Evolutionary conservation across 2,797 vertebrate genomes (phyloP), one percentile per base, ranked within the genome.

Genomic region (Leptoclinus maculatus): DNA sequence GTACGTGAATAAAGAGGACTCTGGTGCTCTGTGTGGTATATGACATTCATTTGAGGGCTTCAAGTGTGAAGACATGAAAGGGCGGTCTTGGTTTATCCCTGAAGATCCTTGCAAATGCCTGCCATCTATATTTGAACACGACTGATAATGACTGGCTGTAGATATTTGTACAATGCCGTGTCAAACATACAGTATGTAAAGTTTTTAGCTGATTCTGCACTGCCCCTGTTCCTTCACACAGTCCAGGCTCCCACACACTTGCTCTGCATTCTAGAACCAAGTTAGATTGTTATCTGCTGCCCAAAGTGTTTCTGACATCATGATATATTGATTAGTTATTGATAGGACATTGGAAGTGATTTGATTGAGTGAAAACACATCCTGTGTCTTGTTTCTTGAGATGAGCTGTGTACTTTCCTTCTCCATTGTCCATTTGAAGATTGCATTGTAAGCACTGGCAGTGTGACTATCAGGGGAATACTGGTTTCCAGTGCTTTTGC

Each of bases 381-480:
- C 45, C 32, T 62, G 54, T 69, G 58, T 78, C 76, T 78, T 76
- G 70, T 79, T 76, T 75, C 21, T 32, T 6, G 32, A 74, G 27
- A 77, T 17, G 53, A 85, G 59, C 27, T 49, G 25, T 71, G 49
- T 17, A n/a, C 23, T 47, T 68, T 76, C 25, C 17, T 57, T 76
- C 47, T 59, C 66, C 72, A 84, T 89, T 88, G 87, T 90, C 53
- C 74, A 71, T 14, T 34, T 82, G 79, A 90, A 87, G 78, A 83
- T 87, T 87, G 83, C 86, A 81, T 53, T 82, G 88, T 90, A 85
- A 87, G 89, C 88, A 84, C 54, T 71, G 63, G 71, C 65, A 76
- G 85, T 67, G 81, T 80, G 78, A 90, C 87, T 89, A 89, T 88
- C 92, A 81, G 75, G 92, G 92, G 92, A 94, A 90, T 91, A 85